Base-by-base conservation (phyloP, 2,888 invertebrate species). In the Thymelicus sylvestris region DNA sequence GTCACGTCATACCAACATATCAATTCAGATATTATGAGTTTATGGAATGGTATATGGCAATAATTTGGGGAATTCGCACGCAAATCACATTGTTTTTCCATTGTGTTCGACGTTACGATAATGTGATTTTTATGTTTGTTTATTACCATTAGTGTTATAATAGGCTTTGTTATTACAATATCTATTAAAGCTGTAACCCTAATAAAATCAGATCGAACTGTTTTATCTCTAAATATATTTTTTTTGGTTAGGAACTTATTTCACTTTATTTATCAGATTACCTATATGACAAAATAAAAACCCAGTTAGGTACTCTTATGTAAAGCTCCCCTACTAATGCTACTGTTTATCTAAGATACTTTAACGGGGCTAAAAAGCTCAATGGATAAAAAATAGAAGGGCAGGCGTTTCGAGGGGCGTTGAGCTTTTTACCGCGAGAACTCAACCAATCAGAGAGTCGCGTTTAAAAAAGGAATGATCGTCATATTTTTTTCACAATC, bases 21-120 rank as follows among this genome's bases (percentile, higher is more conserved):
- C 19, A 19, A 19, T 19, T 84, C 80, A 78, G 81, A 82, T 86
- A 87, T 88, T 86, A 19, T 19, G 31, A 31, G 31, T n/a, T n/a
- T n/a, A n/a, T n/a, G n/a, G n/a, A n/a, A n/a, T n/a, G n/a, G n/a
- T 31, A 86, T 84, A 80, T 82, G 81, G 81, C 81, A 85, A 86
- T 89, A 89, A 88, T 87, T 83, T 78, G 79, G 77, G 76, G 78
- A 80, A 80, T 79, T 48, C 62, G 81, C 83, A 87, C 84, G 86
- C 88, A 88, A 88, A 90, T 90, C 79, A 86, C 82, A 86, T 85
- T 89, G 87, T 90, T 87, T 86, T 85, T 77, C 83, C 82, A 85
- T 85, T 86, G 81, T 86, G 77, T 76, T 75, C 75, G 73, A 78
- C 77, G 78, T 74, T 77, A 76, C 77, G 78, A 80, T 88, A 89